phyloP scores from a whole-genome alignment of 2,888 invertebrate species.

The Troides helena region DNA sequence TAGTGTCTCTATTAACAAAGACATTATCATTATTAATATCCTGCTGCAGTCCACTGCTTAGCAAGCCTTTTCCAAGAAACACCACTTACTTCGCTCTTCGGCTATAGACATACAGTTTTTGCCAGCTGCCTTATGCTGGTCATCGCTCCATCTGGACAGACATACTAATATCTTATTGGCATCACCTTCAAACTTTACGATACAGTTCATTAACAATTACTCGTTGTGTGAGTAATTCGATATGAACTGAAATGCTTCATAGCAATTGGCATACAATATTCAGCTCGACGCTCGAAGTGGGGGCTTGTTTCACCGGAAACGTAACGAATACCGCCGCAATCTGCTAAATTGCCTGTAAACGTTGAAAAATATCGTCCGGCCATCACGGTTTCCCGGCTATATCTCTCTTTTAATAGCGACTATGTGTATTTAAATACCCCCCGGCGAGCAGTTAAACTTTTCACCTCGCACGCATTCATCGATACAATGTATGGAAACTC shows the following conservation, averaged over 20 bases:
- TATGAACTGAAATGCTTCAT: not conserved
- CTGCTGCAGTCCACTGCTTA: too few relatives aligned
- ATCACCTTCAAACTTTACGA: too few relatives aligned
- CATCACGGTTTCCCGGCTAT: conserved; percentile 13
- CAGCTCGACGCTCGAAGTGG: not conserved
- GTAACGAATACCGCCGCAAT: conserved; percentile 14
- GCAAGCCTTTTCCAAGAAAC: too few relatives aligned
- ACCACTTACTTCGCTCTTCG: too few relatives aligned
- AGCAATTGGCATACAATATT: not conserved
- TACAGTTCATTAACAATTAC: too few relatives aligned
- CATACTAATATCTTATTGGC: too few relatives aligned
- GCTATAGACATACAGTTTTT: too few relatives aligned
- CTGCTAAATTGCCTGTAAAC: conserved; percentile 17
- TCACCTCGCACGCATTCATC: not conserved
- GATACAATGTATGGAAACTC: not conserved
- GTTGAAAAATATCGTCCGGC: conserved; percentile 20
- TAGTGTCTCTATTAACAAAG: too few relatives aligned
- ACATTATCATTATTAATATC: too few relatives aligned
- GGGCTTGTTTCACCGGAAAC: not conserved
- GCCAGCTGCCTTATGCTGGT: too few relatives aligned
- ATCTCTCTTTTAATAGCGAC: conserved; percentile 17
- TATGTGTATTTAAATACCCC: conserved; percentile 20
- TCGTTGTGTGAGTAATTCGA: not conserved
- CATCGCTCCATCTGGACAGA: too few relatives aligned
- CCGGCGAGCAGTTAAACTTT: conserved; percentile 10